A percentile compares a stretch with the other conserved stretches of the same genome.
Evolutionary conservation across 2,797 vertebrate genomes (phyloP).

Genomic region (Sebastiscus tertius): DNA sequence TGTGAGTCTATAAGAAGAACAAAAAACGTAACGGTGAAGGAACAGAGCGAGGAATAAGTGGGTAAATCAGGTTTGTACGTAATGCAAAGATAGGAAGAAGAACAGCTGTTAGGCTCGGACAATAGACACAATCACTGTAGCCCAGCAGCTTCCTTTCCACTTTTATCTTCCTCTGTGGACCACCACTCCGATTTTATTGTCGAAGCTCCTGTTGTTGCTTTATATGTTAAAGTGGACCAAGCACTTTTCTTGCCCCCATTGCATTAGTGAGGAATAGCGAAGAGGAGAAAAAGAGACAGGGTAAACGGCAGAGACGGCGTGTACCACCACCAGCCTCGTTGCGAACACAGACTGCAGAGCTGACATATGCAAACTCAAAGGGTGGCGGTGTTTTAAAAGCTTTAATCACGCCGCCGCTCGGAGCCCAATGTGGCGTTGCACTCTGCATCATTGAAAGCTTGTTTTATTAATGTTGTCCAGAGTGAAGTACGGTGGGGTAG

Average conservation of each 20-base stretch:
- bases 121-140: constrained; percentile 12
- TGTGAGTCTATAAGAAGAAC: background rate
- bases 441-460: constrained; percentile 79
- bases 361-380: constrained; percentile 78
- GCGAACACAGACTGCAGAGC: constrained; percentile 55
- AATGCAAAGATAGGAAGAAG: background rate
- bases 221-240: constrained; percentile 39
- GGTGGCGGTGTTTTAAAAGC: constrained; percentile 80
- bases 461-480: constrained; percentile 87
- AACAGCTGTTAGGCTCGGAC: constrained; percentile 6
- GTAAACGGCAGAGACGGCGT: constrained; percentile 39
- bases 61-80: background rate
- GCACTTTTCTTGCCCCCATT: constrained; percentile 21
- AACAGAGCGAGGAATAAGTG: background rate
- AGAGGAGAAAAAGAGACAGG: constrained; percentile 17
- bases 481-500: constrained; percentile 63
- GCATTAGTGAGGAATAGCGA: constrained; percentile 31
- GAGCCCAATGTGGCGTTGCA: constrained; percentile 63
- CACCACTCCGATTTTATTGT: constrained; percentile 30
- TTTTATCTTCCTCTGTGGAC: constrained; percentile 26
- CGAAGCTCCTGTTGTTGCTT: constrained; percentile 15
- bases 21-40: constrained; percentile 11
- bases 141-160: constrained; percentile 7
- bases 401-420: constrained; percentile 79
- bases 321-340: constrained; percentile 15